Conservation (phyloP, 2,797 vertebrate species). For the Acanthurus tractus region DNA sequence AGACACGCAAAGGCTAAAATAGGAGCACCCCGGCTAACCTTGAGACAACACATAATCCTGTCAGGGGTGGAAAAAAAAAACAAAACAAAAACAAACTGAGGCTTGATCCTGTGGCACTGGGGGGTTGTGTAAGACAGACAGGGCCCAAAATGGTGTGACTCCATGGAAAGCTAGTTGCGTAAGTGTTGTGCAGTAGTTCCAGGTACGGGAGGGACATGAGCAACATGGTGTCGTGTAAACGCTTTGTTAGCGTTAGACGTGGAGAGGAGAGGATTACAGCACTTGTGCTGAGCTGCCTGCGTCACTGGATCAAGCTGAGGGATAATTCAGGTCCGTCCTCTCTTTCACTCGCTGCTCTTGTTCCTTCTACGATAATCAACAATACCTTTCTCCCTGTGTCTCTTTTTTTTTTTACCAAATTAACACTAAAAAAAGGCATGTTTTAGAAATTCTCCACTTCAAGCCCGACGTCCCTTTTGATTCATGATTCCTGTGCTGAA, state of each 20-base stretch:
- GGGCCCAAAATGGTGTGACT: constrained; percentile 33
- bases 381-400: constrained; percentile 31
- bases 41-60: constrained; percentile 56
- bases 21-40: constrained; percentile 51
- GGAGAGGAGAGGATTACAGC: constrained; percentile 78
- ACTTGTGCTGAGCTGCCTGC: constrained; percentile 78
- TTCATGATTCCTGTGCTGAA: constrained; percentile 29
- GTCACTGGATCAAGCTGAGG: constrained; percentile 81
- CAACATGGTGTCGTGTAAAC: constrained; percentile 62
- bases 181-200: constrained; percentile 60
- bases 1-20: constrained; percentile 55
- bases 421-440: neutral
- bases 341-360: constrained; percentile 34
- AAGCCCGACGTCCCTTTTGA: neutral
- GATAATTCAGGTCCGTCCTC: constrained; percentile 69
- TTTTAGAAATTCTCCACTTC: neutral
- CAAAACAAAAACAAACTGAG: constrained; percentile 21
- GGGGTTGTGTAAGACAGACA: constrained; percentile 57
- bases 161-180: constrained; percentile 67
- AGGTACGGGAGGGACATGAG: constrained; percentile 65
- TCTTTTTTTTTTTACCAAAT: constrained; percentile 6
- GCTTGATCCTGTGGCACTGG: constrained; percentile 31
- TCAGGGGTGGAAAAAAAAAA: constrained; percentile 31
- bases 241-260: constrained; percentile 69
- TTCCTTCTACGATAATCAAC: constrained; percentile 30